Base-by-base conservation (phyloP, 2,888 invertebrate genomes). In the Cecidostiba fungosa region DNA sequence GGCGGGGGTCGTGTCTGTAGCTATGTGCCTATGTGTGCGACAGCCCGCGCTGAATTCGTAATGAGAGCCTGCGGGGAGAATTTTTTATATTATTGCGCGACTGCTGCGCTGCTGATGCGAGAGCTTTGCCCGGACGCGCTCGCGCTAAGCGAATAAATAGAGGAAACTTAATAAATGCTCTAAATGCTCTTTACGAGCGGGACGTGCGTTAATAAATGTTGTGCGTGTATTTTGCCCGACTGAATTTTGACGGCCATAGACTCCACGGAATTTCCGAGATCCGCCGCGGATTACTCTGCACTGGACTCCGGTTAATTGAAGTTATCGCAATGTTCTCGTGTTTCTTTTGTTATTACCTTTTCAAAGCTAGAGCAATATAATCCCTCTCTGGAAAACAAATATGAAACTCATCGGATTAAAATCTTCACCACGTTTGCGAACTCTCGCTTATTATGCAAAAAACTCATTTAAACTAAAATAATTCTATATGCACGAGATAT, bases 1-100 rank as follows among this genome's bases (percentile, higher is more conserved):
- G 0, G 26, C 14, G 54, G 23, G 54, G 8, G 54, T 23, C 10
- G 54, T 23, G n/a, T 59, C 23, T 59, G 54, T 59, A 23, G n/a
- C 54, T 59, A 23, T 59, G 54, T 23, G 10, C 6, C n/a, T 59
- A 23, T 59, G 54, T 23, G 19, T 14, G 29, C 29, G 66, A 78
- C 36, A 62, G 19, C 26, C 50, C 54, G 14, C 8, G n/a, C 62
- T 85, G 85, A 82, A 85, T 85, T 85, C 85, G 69, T 78, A 85
- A 85, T 62, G 78, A 85, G 82, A 26, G 29, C 50, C 47, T 69
- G 39, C 66, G 29, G 43, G 39, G 77, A 72, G 81, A 82, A 85
- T 81, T 85, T 85, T 80, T 85, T 82, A 82, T 82, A 81, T 43
- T 74, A 8, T 47, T 29, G 47, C 39, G 26, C 39, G 26, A 26